Percentiles rank a stretch among this genome's conserved stretches.
phyloP scores from a whole-genome alignment of 2,888 invertebrate genomes.

The Choristoneura rosaceana region DNA sequence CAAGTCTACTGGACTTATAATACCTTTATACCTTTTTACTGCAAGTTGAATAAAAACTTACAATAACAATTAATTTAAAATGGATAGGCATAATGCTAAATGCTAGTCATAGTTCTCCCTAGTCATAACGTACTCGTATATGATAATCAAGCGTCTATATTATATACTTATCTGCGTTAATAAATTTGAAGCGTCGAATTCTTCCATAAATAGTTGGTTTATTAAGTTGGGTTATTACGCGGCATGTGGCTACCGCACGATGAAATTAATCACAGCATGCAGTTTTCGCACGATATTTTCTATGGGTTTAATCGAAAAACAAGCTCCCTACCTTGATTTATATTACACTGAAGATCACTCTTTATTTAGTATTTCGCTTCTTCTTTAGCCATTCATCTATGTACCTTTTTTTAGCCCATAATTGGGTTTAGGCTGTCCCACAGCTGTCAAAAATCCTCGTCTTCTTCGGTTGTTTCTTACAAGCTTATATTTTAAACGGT shows the following conservation, averaged over 20 bases:
- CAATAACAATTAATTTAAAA: no score
- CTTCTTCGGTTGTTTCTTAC: no score
- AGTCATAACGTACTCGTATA: neutral
- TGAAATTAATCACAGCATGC: constrained; percentile 5
- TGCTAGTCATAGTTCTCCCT: neutral
- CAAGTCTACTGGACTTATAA: no score
- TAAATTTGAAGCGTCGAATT: neutral
- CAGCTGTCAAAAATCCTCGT: no score
- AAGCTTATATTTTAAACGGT: neutral
- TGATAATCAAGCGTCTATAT: neutral
- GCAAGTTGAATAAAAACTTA: no score
- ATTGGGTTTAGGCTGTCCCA: no score
- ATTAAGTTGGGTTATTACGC: constrained; percentile 1
- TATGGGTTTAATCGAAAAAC: constrained; percentile 4
- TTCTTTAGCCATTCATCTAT: no score
- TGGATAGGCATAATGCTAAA: no score
- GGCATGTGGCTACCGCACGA: constrained; percentile 1
- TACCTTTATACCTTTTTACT: no score
- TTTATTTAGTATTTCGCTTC: no score
- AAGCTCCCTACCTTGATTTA: neutral
- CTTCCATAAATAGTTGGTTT: neutral
- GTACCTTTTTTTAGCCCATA: no score
- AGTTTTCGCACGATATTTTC: constrained; percentile 8
- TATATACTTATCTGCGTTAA: neutral
- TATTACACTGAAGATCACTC: neutral